These are phyloP conservation scores for Ruditapes philippinarum DNA, from an alignment of 1,140 invertebrate species.

Conservation along the genomic window DNA sequence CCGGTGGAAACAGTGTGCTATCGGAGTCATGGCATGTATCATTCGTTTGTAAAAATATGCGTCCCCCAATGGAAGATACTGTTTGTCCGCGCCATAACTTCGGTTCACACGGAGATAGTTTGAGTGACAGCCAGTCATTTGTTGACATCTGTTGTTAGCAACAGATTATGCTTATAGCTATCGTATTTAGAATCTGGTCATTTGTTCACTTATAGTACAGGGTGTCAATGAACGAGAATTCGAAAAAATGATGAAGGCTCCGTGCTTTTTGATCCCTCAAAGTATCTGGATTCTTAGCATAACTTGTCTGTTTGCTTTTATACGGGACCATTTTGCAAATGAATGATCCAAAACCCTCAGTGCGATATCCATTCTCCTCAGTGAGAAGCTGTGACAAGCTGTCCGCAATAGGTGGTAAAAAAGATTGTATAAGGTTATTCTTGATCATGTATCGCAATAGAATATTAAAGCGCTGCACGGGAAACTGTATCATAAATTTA, in stretches of 20 bases:
- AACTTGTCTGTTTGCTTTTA: background rate
- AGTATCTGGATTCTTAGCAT: too few species aligned
- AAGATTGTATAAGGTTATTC: background rate
- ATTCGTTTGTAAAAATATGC: background rate
- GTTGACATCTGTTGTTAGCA: background rate
- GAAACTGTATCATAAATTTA: too few species aligned
- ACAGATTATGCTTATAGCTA: background rate
- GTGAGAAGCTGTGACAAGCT: background rate
- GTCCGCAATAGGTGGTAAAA: background rate
- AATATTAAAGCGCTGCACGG: background rate
- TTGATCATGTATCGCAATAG: background rate
- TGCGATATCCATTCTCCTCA: too few species aligned
- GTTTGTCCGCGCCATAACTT: slow-evolving; percentile 2
- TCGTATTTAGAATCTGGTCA: background rate
- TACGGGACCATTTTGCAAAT: background rate
- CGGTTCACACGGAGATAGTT: background rate
- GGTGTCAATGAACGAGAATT: too few species aligned
- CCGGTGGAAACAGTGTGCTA: background rate
- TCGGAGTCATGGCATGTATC: background rate
- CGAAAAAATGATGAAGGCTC: too few species aligned
- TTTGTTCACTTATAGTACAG: too few species aligned
- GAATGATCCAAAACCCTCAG: background rate
- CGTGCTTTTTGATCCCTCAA: too few species aligned
- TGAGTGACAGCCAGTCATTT: background rate
- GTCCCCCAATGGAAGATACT: too few species aligned